Evolutionary conservation across 2,113 vertebrate species (phyloP).

Genomic region (Otus sunia): DNA sequence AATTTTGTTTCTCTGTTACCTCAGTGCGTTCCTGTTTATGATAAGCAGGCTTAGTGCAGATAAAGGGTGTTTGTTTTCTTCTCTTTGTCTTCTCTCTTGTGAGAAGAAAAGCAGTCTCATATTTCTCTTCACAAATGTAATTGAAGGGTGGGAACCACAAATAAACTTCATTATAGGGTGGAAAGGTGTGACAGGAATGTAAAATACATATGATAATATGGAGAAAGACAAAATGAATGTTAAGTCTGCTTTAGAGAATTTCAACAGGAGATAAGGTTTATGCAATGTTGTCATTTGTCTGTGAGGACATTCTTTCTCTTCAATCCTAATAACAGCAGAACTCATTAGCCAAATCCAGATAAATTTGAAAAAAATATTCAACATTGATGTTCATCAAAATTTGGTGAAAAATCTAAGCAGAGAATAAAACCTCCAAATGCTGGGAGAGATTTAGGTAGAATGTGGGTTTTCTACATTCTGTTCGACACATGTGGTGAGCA

Average conservation of each 20-base stretch:
- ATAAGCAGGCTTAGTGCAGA: not conserved
- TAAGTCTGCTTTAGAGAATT: not conserved
- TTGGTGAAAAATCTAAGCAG: not conserved
- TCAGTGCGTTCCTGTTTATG: fast-evolving
- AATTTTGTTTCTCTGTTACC: not conserved
- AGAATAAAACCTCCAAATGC: not conserved
- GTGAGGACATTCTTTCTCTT: not conserved
- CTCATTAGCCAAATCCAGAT: not conserved
- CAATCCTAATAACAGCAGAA: not conserved
- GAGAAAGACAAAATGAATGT: not conserved
- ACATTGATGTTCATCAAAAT: not conserved
- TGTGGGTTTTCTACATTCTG: not conserved
- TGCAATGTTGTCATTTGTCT: not conserved
- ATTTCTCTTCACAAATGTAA: not conserved
- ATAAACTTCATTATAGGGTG: not conserved
- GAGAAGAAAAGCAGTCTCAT: not conserved
- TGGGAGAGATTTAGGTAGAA: not conserved
- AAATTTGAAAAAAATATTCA: not conserved
- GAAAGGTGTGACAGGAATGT: not conserved
- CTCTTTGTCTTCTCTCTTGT: not conserved
- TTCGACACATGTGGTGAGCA: not conserved
- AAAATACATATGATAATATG: not conserved
- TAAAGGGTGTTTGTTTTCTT: not conserved
- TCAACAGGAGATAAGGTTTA: not conserved
- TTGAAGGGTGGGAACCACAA: not conserved